Evolutionary conservation across 1,140 invertebrate genomes (phyloP).

Genomic region (Callitettix versicolor): DNA sequence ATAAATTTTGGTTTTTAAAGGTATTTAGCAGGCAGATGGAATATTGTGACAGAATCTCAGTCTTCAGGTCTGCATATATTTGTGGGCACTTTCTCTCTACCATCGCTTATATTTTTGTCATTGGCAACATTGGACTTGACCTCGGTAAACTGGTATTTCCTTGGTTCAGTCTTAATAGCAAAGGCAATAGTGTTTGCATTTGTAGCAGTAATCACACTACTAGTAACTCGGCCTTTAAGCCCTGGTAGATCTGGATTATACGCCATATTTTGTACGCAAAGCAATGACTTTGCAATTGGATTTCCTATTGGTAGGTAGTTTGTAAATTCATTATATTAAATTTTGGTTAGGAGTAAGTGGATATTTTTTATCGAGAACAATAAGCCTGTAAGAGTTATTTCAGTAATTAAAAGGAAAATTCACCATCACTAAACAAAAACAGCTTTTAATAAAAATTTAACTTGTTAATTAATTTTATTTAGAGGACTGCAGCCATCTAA

Average conservation of each 20-base stretch:
- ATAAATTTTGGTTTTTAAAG: slow-evolving; percentile 43
- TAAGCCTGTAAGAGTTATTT: no score
- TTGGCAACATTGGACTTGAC: slow-evolving; percentile 75
- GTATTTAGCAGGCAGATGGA: slow-evolving; percentile 77
- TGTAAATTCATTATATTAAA: no score
- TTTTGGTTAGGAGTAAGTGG: no score
- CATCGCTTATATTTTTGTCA: slow-evolving; percentile 83
- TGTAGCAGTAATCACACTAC: slow-evolving; percentile 66
- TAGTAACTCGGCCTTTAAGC: slow-evolving; percentile 69
- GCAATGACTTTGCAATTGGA: slow-evolving; percentile 96
- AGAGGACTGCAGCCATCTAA: no score
- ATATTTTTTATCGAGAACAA: no score
- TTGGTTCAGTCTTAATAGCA: slow-evolving; percentile 72
- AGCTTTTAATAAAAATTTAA: no score
- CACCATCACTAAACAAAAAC: no score
- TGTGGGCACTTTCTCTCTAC: slow-evolving; percentile 86
- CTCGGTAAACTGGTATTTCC: slow-evolving; percentile 80
- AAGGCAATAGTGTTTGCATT: slow-evolving; percentile 78
- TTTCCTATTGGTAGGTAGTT: slow-evolving; percentile 91
- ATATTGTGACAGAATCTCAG: slow-evolving; percentile 72
- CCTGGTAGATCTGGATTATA: slow-evolving; percentile 78
- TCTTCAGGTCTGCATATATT: slow-evolving; percentile 87
- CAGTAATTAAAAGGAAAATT: no score
- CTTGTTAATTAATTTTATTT: no score
- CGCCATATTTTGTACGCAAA: slow-evolving; percentile 92